phyloP scores from a whole-genome alignment of 2,797 vertebrate species.

The Ctenopoma kingsleyae region DNA sequence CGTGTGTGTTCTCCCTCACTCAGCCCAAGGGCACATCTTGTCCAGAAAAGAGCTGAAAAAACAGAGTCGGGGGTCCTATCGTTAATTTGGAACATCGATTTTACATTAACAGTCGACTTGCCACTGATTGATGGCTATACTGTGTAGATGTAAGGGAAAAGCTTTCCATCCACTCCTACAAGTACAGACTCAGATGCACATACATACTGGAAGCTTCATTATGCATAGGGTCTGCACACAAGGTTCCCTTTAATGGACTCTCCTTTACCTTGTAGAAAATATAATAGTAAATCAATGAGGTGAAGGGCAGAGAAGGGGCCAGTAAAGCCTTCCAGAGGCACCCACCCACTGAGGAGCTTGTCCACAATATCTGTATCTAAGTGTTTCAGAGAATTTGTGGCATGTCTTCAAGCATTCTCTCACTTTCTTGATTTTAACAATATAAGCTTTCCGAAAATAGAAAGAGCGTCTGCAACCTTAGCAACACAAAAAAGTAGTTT shows the following conservation, averaged over 20 bases:
- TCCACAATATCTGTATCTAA: slow-evolving; percentile 27
- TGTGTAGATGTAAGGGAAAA: slow-evolving; percentile 77
- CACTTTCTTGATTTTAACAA: background rate
- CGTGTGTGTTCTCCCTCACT: slow-evolving; percentile 56
- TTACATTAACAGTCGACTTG: slow-evolving; percentile 81
- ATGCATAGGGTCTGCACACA: slow-evolving; percentile 75
- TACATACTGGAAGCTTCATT: slow-evolving; percentile 70
- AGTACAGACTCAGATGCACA: slow-evolving; percentile 22
- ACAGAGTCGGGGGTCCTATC: slow-evolving; percentile 65
- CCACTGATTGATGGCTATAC: slow-evolving; percentile 76
- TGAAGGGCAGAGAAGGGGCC: slow-evolving; percentile 81
- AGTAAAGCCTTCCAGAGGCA: slow-evolving; percentile 47
- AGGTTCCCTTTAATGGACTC: slow-evolving; percentile 85
- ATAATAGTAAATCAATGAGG: slow-evolving; percentile 87
- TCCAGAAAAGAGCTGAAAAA: slow-evolving; percentile 63
- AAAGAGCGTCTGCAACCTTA: background rate
- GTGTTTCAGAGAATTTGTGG: background rate
- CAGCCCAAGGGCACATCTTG: slow-evolving; percentile 69
- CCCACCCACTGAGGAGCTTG: slow-evolving; percentile 63
- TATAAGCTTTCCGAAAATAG: background rate
- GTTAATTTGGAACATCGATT: slow-evolving; percentile 88
- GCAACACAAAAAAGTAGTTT: background rate
- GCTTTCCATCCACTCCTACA: slow-evolving; percentile 52
- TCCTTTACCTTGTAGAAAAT: slow-evolving; percentile 78
- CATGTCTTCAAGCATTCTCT: background rate